Percentiles rank a stretch among this genome's conserved stretches.
Evolutionary conservation across 2,113 vertebrate species (phyloP).

Genomic region (Puffinus mauretanicus): DNA sequence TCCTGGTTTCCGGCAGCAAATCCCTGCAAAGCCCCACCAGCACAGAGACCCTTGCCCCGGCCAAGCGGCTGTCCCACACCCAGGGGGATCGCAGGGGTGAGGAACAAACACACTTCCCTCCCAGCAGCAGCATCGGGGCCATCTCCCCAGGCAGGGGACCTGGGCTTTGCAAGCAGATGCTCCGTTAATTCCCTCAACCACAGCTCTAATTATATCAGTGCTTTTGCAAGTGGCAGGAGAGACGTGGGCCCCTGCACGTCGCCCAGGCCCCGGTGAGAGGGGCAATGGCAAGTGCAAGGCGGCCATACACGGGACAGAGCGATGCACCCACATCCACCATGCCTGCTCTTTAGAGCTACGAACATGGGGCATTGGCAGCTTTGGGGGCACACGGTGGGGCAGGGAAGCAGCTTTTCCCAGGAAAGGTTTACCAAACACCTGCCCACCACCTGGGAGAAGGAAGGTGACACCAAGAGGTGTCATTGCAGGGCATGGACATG

Average conservation of each 20-base stretch:
- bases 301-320: accelerated
- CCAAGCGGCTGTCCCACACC: accelerated
- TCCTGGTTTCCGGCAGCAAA: accelerated
- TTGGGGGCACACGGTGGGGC: accelerated
- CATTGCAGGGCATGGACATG: neutral
- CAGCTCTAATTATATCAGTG: slow-evolving; percentile 51
- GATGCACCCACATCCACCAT: accelerated
- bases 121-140: neutral
- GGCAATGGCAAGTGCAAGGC: neutral
- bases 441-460: neutral
- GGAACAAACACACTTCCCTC: neutral
- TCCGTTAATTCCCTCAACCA: neutral
- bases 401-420: accelerated
- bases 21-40: neutral
- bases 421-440: neutral
- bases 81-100: accelerated
- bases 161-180: slow-evolving; percentile 36
- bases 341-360: accelerated
- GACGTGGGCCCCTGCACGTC: slow-evolving; percentile 40
- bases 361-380: accelerated
- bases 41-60: accelerated
- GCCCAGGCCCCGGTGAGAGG: neutral
- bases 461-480: neutral
- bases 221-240: neutral
- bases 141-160: slow-evolving; percentile 2